These are phyloP conservation scores for Trilocha varians DNA, from an alignment of 2,888 invertebrate species.

Conservation along the genomic window DNA sequence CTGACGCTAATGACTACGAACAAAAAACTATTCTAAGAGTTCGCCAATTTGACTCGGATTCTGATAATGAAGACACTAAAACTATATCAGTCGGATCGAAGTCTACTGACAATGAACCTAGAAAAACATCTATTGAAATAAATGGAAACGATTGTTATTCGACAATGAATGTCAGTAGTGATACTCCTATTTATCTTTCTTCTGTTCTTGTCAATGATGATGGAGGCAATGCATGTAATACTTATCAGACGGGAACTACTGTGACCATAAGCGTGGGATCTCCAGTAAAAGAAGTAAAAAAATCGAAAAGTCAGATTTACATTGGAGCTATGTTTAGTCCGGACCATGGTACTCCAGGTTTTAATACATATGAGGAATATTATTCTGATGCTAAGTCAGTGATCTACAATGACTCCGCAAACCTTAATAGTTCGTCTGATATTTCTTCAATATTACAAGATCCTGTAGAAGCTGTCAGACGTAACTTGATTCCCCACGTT, in stretches of 20 bases:
- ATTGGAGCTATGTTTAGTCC: conserved; percentile 55
- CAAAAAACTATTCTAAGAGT: conserved; percentile 58
- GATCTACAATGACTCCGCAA: neutral
- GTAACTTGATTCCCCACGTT: conserved; percentile 83
- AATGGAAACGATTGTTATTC: conserved; percentile 83
- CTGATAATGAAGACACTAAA: conserved; percentile 36
- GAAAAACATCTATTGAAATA: conserved; percentile 82
- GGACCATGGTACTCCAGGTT: conserved; percentile 29
- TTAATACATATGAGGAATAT: conserved; percentile 61
- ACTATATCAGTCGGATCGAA: conserved; percentile 27
- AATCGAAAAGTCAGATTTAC: conserved; percentile 67
- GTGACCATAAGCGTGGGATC: conserved; percentile 76
- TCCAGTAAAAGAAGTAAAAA: conserved; percentile 55
- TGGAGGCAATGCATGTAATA: conserved; percentile 50
- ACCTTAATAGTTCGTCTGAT: conserved; percentile 28
- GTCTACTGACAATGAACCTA: conserved; percentile 49
- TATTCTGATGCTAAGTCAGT: conserved; percentile 29
- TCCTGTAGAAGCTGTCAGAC: conserved; percentile 83
- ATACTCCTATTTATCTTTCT: conserved; percentile 80
- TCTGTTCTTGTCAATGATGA: conserved; percentile 80
- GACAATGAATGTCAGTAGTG: conserved; percentile 80
- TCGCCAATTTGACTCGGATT: conserved; percentile 68
- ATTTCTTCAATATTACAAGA: conserved; percentile 75
- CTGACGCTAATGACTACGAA: conserved; percentile 61
- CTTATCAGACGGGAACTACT: conserved; percentile 71